Base-by-base conservation (phyloP, 2,113 vertebrate genomes). In the Scytalopus superciliaris region DNA sequence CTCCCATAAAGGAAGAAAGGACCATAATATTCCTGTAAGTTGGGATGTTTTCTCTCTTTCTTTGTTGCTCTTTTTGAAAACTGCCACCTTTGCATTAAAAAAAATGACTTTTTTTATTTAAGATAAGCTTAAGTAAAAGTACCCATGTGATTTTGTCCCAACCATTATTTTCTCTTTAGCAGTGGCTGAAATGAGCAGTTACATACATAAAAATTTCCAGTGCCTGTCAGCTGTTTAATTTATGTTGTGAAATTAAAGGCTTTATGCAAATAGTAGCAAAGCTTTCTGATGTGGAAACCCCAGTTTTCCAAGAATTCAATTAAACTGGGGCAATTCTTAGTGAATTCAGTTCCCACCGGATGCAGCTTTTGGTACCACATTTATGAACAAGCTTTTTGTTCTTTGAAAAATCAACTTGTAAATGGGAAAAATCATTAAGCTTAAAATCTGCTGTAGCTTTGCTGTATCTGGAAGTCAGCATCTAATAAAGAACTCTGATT, bases 1-100 rank as follows among this genome's bases (percentile, higher is more conserved):
- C 87, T 99, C 99, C 72, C 99, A 99, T 94, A 99, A 99, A 98
- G 99, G 99, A 98, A 98, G 99, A 96, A 99, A 99, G 98, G 99
- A 99, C 97, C 99, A 99, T 96, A 99, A 98, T 96, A 98, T 99
- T 98, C 98, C 99, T 97, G 99, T 99, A 97, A 99, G 99, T 99
- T 92, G 84, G 68, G 84, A 6, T 35, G 12, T 72, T 86, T 97
- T 94, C 60, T 84, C 5, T 3, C n/a, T 69, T 84, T 84, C 11
- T 79, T 74, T 77, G 9, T 74, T 73, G 14, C 53, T 94, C 16
- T 50, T 72, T 44, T 67, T 84, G 31, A 13, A 81, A 74, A 57
- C 22, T 37, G 1, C 13, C 0, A 4, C 77, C 23, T 87, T 59
- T 67, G 30, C 40, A 15, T 75, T 74, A 76, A 55, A 68, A 78